Percentiles rank a stretch among this genome's conserved stretches.
Conservation (phyloP, 1,140 invertebrate genomes). For the Argopecten irradians region DNA sequence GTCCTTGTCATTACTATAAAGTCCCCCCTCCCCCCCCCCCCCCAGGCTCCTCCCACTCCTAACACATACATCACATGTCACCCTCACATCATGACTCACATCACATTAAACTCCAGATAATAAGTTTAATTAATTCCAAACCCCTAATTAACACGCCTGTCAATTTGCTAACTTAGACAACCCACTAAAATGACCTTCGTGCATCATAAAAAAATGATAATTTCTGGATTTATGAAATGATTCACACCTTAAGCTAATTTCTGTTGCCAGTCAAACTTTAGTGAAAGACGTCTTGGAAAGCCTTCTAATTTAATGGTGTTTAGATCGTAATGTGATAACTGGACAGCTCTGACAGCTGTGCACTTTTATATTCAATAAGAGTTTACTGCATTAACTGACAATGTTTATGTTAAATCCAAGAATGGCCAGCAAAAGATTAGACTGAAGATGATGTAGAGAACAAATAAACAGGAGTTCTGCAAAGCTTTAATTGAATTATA, state of each 20-base stretch:
- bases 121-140: neutral
- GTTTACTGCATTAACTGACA: neutral
- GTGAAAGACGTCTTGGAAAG: neutral
- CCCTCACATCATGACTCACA: neutral
- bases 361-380: neutral
- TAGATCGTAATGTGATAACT: neutral
- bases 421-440: too few species aligned
- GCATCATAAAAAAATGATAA: neutral
- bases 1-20: neutral
- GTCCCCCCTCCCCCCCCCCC: neutral
- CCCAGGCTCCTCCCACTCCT: neutral
- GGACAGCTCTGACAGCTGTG: neutral
- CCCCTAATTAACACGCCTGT: neutral
- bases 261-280: neutral
- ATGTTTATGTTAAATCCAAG: neutral
- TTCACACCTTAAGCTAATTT: neutral
- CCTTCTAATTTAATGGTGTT: neutral
- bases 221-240: neutral
- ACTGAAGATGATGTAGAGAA: too few species aligned
- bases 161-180: neutral
- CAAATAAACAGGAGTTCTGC: too few species aligned
- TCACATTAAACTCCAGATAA: neutral
- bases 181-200: neutral
- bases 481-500: too few species aligned
- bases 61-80: neutral